Percentiles rank a stretch among this genome's conserved stretches.
phyloP scores from a whole-genome alignment of 2,888 invertebrate genomes.

The Tetheella fluctuosa region DNA sequence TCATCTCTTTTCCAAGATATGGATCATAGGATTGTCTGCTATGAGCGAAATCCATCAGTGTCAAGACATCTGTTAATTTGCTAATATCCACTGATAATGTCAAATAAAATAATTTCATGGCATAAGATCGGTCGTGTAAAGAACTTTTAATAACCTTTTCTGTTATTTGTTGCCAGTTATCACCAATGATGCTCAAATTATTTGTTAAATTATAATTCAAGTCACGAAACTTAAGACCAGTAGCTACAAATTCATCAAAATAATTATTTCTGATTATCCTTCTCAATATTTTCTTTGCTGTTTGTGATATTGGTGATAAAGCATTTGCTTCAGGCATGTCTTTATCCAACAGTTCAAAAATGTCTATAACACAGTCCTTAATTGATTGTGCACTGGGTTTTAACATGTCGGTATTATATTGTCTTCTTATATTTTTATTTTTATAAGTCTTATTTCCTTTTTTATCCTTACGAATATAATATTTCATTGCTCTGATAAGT shows the following conservation, averaged over 20 bases:
- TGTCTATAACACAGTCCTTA: constrained; percentile 41
- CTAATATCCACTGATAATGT: constrained; percentile 49
- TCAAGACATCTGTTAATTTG: constrained; percentile 53
- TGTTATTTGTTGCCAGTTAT: constrained; percentile 48
- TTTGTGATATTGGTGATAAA: constrained; percentile 43
- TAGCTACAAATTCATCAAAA: constrained; percentile 34
- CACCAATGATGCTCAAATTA: constrained; percentile 51
- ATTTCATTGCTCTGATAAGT: constrained; percentile 52
- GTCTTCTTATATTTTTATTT: constrained; percentile 19
- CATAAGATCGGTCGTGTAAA: constrained; percentile 45
- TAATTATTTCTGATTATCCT: constrained; percentile 51
- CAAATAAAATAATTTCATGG: constrained; percentile 59
- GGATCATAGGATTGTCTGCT: constrained; percentile 48
- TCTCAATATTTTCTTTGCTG: constrained; percentile 47
- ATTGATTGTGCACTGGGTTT: constrained; percentile 22
- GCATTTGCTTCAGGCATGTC: constrained; percentile 39
- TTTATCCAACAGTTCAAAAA: constrained; percentile 51
- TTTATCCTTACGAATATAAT: constrained; percentile 47
- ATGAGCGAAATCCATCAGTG: constrained; percentile 47
- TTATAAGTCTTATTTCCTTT: constrained; percentile 16
- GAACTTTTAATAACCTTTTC: constrained; percentile 34
- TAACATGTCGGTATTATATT: constrained; percentile 15
- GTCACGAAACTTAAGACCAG: constrained; percentile 37
- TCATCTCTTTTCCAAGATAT: constrained; percentile 32
- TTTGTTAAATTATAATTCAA: constrained; percentile 48